Percentiles rank a stretch among this genome's conserved stretches.
Evolutionary conservation across 2,113 vertebrate species (phyloP).

Genomic region (Eidolon helvum): DNA sequence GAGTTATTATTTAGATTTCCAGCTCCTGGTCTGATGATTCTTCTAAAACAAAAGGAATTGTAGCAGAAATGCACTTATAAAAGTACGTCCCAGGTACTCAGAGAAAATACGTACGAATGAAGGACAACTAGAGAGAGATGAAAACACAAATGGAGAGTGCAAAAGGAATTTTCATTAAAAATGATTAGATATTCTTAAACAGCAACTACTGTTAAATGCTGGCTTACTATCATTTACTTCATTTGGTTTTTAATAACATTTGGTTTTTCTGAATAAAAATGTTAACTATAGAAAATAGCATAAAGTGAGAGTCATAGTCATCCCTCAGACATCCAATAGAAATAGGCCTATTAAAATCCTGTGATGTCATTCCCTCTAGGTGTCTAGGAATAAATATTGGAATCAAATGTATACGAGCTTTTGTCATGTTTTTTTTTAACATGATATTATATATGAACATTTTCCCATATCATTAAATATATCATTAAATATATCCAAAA

Average conservation of each 20-base stretch:
- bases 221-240: background rate
- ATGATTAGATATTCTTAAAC: background rate
- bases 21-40: background rate
- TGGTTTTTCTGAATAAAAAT: slow-evolving; percentile 22
- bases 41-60: background rate
- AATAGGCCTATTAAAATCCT: background rate
- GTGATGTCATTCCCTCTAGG: background rate
- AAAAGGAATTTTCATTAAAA: slow-evolving; percentile 18
- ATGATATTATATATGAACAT: background rate
- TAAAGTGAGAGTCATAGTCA: background rate
- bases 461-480: background rate
- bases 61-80: background rate
- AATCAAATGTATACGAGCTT: background rate
- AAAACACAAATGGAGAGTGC: slow-evolving; percentile 17
- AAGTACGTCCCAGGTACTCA: background rate
- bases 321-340: background rate
- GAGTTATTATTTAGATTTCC: background rate
- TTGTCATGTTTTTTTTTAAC: background rate
- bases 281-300: background rate
- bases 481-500: background rate
- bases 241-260: background rate
- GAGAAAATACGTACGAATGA: slow-evolving; percentile 42
- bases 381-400: background rate
- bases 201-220: slow-evolving; percentile 31
- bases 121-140: background rate